A percentile compares a stretch with the other conserved stretches of the same genome.
These are phyloP conservation scores for Paracanthobrama guichenoti DNA, from an alignment of 2,113 vertebrate species.

Conservation along the genomic window DNA sequence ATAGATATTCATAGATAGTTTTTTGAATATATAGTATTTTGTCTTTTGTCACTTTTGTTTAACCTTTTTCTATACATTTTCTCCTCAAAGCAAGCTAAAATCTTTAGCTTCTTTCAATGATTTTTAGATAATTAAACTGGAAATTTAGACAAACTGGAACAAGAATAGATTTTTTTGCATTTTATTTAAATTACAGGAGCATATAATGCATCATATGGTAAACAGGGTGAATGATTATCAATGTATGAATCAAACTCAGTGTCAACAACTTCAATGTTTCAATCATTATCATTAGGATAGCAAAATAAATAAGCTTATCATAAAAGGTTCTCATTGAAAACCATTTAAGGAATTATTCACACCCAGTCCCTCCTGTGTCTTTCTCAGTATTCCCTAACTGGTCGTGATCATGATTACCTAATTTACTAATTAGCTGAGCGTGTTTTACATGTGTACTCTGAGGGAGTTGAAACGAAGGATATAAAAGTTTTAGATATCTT, in stretches of 20 bases:
- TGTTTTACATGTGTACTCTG: conserved; percentile 30
- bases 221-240: background rate
- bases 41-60: no score
- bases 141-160: background rate
- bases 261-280: background rate
- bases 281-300: background rate
- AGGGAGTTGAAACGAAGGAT: background rate
- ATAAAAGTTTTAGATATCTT: conserved; percentile 1
- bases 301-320: background rate
- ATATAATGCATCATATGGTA: background rate
- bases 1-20: no score
- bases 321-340: conserved; percentile 2
- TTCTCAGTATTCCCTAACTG: conserved; percentile 31
- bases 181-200: background rate
- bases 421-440: conserved; percentile 24
- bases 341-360: conserved; percentile 17
- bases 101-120: background rate
- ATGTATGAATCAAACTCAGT: background rate
- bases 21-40: no score
- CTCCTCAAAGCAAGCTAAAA: background rate
- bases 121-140: no score
- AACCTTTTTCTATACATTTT: background rate
- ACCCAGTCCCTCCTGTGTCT: background rate
- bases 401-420: conserved; percentile 34
- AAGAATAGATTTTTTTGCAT: background rate